Evolutionary conservation across 2,113 vertebrate species (phyloP), one percentile per base, ranked within the genome.

Genomic region (Malurus elegans): DNA sequence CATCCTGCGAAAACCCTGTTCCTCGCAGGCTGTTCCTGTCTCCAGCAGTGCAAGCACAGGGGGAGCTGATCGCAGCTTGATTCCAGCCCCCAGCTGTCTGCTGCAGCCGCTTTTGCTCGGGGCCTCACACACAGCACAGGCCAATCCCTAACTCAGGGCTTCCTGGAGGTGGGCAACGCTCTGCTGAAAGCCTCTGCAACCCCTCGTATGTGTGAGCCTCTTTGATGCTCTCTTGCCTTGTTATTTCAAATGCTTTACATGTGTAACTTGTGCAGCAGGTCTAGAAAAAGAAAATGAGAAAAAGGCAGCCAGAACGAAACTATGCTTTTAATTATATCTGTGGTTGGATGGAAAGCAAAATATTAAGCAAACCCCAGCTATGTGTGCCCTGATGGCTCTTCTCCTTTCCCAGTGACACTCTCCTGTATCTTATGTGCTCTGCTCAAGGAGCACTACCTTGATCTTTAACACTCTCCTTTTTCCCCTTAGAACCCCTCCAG

Each of bases 311-410:
- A 40, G 50, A 71, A 66, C 28, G 66, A 78, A 88, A 29, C 14
- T 74, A 31, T 92, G 82, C 60, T 86, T 96, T 95, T 93, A 90
- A 92, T 95, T 90, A 86, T 88, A 95, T 92, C 79, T 90, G 56
- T 86, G 79, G 44, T 9, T 88, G 72, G 44, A 24, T 42, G 36
- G 31, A 71, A 90, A 92, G 51, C 31, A 67, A 86, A 80, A 23
- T 29, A 86, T 45, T 71, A 76, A 82, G 13, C 18, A 69, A 82
- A 34, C 5, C 9, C 32, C 60, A 72, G 34, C 36, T 86, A 29
- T 12, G 8, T 72, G 28, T 67, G 12, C 23, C 29, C 32, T 86
- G 62, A 56, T 51, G 40, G 31, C 26, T 66, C 66, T 64, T 73
- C 54, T 73, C 5, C 14, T 73, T 81, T 71, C 24, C 29, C 20